Percentiles rank a stretch among this genome's conserved stretches.
phyloP scores from a whole-genome alignment of 2,113 vertebrate genomes.

The Hemiprocne comata region DNA sequence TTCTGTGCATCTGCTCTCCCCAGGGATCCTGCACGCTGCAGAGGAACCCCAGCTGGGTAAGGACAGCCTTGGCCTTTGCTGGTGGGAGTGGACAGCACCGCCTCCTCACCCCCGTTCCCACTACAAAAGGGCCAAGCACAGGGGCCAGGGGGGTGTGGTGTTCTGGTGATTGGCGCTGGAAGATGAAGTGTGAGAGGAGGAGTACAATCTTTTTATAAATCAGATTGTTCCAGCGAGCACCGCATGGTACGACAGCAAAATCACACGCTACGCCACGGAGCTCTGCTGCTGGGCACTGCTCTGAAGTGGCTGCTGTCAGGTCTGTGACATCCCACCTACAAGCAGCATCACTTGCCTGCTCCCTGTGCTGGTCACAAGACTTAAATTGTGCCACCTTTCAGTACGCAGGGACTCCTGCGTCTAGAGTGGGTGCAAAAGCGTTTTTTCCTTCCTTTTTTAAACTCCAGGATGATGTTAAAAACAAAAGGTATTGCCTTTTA shows the following conservation, averaged over 20 bases:
- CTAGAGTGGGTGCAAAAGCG: fast-evolving
- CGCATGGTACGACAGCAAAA: not conserved
- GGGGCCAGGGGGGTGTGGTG: fast-evolving
- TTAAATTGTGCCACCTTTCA: not conserved
- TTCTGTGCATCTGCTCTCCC: constrained; percentile 27
- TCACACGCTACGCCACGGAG: fast-evolving
- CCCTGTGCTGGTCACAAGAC: not conserved
- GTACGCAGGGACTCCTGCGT: fast-evolving
- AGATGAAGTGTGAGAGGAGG: not conserved
- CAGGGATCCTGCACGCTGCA: not conserved
- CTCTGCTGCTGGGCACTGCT: not conserved
- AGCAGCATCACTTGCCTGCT: fast-evolving
- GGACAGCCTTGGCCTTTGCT: not conserved
- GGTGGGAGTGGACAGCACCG: not conserved
- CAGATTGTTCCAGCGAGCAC: not conserved
- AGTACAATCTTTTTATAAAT: fast-evolving
- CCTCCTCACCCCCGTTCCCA: fast-evolving
- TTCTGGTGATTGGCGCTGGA: not conserved
- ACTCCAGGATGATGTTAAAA: not conserved
- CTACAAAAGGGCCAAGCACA: not conserved
- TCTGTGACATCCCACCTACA: not conserved
- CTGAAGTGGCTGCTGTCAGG: not conserved
- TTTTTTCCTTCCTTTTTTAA: not conserved
- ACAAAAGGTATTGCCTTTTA: constrained; percentile 31
- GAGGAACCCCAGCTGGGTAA: constrained; percentile 4